A percentile compares a stretch with the other conserved stretches of the same genome.
Conservation (phyloP, 2,888 invertebrate genomes). For the Drosophila mayaguana region DNA sequence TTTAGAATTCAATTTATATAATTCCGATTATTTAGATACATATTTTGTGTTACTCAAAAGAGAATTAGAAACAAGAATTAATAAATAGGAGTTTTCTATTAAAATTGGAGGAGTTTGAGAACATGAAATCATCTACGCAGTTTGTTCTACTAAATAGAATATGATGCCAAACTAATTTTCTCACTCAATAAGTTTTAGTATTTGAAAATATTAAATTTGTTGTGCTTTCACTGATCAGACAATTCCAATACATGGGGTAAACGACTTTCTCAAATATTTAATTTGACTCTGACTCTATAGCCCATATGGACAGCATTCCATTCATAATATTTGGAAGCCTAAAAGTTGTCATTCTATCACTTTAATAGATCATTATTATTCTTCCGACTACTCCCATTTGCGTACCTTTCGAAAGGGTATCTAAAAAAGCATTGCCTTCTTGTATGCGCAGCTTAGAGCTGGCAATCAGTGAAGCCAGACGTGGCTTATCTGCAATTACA, state of each 20-base stretch:
- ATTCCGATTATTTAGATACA: too few relatives aligned
- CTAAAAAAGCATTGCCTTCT: conserved; percentile 23
- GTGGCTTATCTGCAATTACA: conserved; percentile 52
- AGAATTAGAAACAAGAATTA: too few relatives aligned
- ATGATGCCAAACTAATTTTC: too few relatives aligned
- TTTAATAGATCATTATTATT: background rate
- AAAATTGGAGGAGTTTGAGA: too few relatives aligned
- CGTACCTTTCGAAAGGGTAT: conserved; percentile 1
- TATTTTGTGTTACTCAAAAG: too few relatives aligned
- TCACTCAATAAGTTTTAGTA: too few relatives aligned
- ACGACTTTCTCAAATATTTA: background rate
- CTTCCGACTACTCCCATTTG: background rate
- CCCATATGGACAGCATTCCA: background rate
- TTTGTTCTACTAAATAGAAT: too few relatives aligned
- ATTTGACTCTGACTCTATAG: background rate
- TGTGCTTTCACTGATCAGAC: background rate
- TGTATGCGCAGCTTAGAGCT: conserved; percentile 9
- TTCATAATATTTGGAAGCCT: background rate
- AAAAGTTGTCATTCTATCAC: background rate
- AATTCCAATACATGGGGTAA: background rate
- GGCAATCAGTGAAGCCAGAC: conserved; percentile 35
- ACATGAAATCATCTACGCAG: too few relatives aligned
- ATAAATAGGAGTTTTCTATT: too few relatives aligned
- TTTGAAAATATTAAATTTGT: background rate
- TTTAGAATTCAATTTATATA: too few relatives aligned